A percentile compares a stretch with the other conserved stretches of the same genome.
These are phyloP conservation scores for Stramonita haemastoma DNA, from an alignment of 2,888 invertebrate species.

Conservation along the genomic window DNA sequence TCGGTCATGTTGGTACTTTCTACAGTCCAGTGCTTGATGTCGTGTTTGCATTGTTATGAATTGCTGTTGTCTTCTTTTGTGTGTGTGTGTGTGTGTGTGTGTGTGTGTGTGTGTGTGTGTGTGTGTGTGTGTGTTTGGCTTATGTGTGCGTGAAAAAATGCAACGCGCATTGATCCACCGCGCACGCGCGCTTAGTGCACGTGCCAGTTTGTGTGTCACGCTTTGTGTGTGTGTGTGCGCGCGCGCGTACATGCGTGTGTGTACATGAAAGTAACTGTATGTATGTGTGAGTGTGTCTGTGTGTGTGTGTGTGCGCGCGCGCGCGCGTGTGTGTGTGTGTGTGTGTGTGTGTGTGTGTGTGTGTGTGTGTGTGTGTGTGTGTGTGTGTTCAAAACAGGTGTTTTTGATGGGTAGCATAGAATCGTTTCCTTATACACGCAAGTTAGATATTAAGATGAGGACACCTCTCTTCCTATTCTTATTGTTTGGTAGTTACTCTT, in stretches of 20 bases:
- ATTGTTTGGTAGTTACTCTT: not conserved
- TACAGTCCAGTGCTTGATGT: too few relatives aligned
- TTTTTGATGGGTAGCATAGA: too few relatives aligned
- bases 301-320: not conserved
- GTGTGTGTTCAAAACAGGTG: not conserved
- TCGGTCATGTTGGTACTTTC: too few relatives aligned
- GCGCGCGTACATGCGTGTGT: not conserved
- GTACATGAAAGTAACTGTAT: not conserved
- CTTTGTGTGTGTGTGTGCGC: not conserved
- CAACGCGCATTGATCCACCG: too few relatives aligned
- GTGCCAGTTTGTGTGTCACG: not conserved
- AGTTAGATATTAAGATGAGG: too few relatives aligned
- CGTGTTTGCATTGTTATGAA: too few relatives aligned
- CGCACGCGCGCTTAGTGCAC: not conserved
- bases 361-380: not conserved
- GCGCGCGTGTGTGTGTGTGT: not conserved
- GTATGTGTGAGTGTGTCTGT: not conserved
- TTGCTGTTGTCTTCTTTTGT: too few relatives aligned
- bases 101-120: slow-evolving; percentile 16
- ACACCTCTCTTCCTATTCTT: not conserved
- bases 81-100: slow-evolving; percentile 8
- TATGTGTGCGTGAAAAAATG: not conserved
- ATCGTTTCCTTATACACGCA: too few relatives aligned
- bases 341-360: not conserved
- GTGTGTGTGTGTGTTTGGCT: slow-evolving; percentile 23